Conservation (phyloP, 2,888 invertebrate genomes). For the Pyralis farinalis region DNA sequence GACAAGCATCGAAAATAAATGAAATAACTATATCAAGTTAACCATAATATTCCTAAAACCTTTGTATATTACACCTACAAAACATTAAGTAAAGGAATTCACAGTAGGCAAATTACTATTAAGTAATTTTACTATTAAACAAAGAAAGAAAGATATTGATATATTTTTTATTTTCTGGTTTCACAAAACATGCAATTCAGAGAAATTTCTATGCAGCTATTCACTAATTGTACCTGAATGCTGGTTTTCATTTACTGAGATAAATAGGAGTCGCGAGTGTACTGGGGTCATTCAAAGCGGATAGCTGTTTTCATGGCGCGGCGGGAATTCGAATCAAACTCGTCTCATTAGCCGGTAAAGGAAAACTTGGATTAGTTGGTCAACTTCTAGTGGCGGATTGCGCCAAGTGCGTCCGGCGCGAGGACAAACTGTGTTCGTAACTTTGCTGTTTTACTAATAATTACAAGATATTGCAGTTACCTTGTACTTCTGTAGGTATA, state of each 20-base stretch:
- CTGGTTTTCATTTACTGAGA: slow-evolving; percentile 3
- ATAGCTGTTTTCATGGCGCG: slow-evolving; percentile 15
- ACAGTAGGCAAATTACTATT: no score
- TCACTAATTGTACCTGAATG: slow-evolving; percentile 4
- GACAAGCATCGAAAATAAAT: no score
- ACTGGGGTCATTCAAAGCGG: slow-evolving; percentile 3
- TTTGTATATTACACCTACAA: no score
- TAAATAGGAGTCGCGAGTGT: slow-evolving; percentile 1
- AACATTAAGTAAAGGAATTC: no score
- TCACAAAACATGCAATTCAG: slow-evolving; percentile 28
- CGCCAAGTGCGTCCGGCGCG: slow-evolving; percentile 38
- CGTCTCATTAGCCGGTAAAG: slow-evolving; percentile 75
- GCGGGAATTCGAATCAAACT: slow-evolving; percentile 57
- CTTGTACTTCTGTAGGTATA: no score
- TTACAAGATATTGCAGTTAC: neutral
- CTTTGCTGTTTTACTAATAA: slow-evolving; percentile 9
- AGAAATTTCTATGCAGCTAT: slow-evolving; percentile 14
- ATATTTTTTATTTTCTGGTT: slow-evolving; percentile 10
- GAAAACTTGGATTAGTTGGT: slow-evolving; percentile 80
- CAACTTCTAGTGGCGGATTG: slow-evolving; percentile 59
- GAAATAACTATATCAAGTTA: no score
- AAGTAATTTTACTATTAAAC: no score
- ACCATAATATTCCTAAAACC: no score
- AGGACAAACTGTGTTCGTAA: slow-evolving; percentile 24
- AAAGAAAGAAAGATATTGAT: slow-evolving; percentile 4